Percentiles rank a stretch among this genome's conserved stretches.
These are phyloP conservation scores for Drosophila miranda DNA, from an alignment of 1,140 invertebrate genomes.

Conservation along the genomic window DNA sequence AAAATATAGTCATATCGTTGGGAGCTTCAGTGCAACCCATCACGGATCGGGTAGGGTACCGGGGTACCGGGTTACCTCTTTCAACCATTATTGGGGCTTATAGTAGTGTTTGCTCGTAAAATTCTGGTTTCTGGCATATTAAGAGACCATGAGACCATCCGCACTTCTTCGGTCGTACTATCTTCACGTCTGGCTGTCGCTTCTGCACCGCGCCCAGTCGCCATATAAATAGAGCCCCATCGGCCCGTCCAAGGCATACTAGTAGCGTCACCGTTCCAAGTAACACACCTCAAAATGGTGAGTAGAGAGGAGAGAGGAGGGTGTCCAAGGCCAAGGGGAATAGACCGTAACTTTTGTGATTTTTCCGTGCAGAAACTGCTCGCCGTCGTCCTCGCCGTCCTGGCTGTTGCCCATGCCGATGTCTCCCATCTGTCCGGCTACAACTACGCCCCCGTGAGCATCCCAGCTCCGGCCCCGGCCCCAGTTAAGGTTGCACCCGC, in stretches of 20 bases:
- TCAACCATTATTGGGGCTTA: conserved; percentile 2
- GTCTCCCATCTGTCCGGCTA: conserved; percentile 75
- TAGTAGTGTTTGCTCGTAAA: conserved; percentile 47
- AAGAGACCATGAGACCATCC: conserved; percentile 63
- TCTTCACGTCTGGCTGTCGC: conserved; percentile 24
- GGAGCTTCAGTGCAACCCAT: background rate
- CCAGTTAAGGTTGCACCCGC: conserved; percentile 47
- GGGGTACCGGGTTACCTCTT: background rate
- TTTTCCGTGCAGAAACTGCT: conserved; percentile 62
- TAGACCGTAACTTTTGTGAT: conserved; percentile 16
- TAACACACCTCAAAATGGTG: conserved; percentile 66
- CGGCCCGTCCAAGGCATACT: conserved; percentile 40
- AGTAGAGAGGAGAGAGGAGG: conserved; percentile 15
- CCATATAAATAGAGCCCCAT: conserved; percentile 62
- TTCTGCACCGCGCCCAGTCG: conserved; percentile 33
- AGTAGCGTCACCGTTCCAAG: conserved; percentile 50
- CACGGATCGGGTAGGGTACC: conserved; percentile 9
- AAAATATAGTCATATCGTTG: too few species aligned
- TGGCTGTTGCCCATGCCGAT: conserved; percentile 76
- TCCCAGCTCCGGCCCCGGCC: conserved; percentile 45
- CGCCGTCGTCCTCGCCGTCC: conserved; percentile 61
- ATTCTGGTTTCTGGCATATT: conserved; percentile 78
- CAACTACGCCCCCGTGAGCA: conserved; percentile 62
- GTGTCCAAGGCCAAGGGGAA: background rate
- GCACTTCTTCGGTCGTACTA: conserved; percentile 50